These are phyloP conservation scores for Eilema depressum DNA, from an alignment of 2,888 invertebrate species.

Conservation along the genomic window DNA sequence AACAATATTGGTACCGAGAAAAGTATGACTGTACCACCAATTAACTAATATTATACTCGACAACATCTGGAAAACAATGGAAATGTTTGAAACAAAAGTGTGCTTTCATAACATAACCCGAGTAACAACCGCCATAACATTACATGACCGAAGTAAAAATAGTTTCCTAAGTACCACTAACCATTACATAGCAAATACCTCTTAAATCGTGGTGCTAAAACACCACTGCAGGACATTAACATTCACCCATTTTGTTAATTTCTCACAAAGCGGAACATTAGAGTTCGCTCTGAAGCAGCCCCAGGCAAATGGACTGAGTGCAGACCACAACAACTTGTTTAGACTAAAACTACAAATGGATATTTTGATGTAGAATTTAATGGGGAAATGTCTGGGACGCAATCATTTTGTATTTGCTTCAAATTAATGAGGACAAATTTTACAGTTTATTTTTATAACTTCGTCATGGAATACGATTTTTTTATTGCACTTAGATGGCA, in stretches of 20 bases:
- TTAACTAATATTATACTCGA: not conserved
- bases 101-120: constrained; percentile 6
- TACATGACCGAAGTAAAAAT: constrained; percentile 37
- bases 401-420: constrained; percentile 14
- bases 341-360: constrained; percentile 68
- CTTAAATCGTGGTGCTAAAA: constrained; percentile 50
- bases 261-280: constrained; percentile 69
- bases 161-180: constrained; percentile 32
- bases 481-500: too few relatives aligned
- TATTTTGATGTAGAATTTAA: constrained; percentile 58
- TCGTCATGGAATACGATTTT: not conserved
- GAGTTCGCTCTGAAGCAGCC: constrained; percentile 60
- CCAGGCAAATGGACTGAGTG: constrained; percentile 69
- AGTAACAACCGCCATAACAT: constrained; percentile 28
- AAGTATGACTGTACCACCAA: not conserved
- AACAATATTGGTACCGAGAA: not conserved
- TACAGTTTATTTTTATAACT: not conserved
- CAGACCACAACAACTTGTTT: constrained; percentile 72
- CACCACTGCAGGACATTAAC: constrained; percentile 52
- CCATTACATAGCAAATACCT: constrained; percentile 46
- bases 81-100: constrained; percentile 1
- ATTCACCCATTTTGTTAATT: constrained; percentile 69
- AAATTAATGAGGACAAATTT: not conserved
- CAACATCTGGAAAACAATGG: not conserved
- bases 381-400: constrained; percentile 25